These are phyloP conservation scores for Drosophila carrolli DNA, from an alignment of 1,140 invertebrate genomes.

Conservation along the genomic window DNA sequence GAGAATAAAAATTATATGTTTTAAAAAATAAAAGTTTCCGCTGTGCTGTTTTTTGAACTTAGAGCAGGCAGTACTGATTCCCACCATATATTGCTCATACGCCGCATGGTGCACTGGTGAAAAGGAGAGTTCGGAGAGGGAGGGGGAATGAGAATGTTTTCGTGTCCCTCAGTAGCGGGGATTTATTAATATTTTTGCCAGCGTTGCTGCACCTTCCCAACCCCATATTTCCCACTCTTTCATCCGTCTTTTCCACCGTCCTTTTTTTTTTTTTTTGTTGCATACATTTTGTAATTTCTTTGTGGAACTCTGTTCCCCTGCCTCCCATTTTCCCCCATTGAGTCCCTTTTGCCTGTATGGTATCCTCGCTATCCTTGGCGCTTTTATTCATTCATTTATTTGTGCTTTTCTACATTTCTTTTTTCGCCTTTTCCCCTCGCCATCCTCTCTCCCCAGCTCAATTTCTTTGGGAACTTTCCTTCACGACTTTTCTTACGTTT, in stretches of 20 bases:
- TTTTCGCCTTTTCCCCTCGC: constrained; percentile 26
- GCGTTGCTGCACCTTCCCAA: constrained; percentile 27
- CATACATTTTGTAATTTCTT: constrained; percentile 78
- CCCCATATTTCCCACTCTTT: constrained; percentile 3
- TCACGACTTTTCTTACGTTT: constrained; percentile 36
- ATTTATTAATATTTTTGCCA: constrained; percentile 77
- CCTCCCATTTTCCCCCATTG: not conserved
- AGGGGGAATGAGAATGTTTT: not conserved
- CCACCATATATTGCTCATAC: constrained; percentile 64
- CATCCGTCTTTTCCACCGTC: constrained; percentile 7
- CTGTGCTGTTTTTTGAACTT: not conserved
- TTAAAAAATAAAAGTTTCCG: too few relatives aligned
- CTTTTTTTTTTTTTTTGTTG: constrained; percentile 28
- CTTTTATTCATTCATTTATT: constrained; percentile 83
- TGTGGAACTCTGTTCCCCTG: constrained; percentile 45
- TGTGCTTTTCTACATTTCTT: constrained; percentile 63
- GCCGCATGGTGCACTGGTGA: constrained; percentile 30
- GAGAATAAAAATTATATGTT: too few relatives aligned
- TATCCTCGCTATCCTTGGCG: constrained; percentile 34
- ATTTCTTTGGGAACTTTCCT: constrained; percentile 58
- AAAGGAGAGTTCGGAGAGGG: not conserved
- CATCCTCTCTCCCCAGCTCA: constrained; percentile 37
- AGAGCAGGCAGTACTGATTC: not conserved
- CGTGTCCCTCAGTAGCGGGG: constrained; percentile 44
- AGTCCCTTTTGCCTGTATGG: constrained; percentile 13